Evolutionary conservation across 2,113 vertebrate species (phyloP).

Genomic region (Aphelocoma coerulescens): DNA sequence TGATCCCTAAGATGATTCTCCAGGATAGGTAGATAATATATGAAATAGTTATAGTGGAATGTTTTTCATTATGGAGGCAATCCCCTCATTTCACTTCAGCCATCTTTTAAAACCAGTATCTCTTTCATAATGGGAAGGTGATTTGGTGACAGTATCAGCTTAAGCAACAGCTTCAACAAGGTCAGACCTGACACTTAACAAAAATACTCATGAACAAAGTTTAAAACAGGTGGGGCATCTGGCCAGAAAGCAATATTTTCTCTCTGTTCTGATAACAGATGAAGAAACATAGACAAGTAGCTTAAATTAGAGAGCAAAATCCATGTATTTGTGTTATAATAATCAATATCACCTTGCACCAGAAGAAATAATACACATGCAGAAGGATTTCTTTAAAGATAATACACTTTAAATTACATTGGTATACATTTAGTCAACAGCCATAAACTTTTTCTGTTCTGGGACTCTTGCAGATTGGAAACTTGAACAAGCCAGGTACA

Average conservation of each 20-base stretch:
- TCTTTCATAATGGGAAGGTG: background rate
- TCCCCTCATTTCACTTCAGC: background rate
- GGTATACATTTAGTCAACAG: background rate
- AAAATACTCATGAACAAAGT: background rate
- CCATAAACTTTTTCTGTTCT: background rate
- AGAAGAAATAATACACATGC: background rate
- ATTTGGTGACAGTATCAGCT: background rate
- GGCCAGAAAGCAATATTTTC: background rate
- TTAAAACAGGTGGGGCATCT: background rate
- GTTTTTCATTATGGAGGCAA: background rate
- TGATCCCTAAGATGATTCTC: background rate
- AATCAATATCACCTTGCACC: background rate
- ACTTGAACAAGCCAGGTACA: background rate
- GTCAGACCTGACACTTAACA: background rate
- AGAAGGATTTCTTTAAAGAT: background rate
- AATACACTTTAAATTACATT: background rate
- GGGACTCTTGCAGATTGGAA: background rate
- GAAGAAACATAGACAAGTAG: background rate
- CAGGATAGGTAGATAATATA: background rate
- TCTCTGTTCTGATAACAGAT: background rate
- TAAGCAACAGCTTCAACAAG: background rate
- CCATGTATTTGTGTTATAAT: background rate
- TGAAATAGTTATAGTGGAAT: background rate
- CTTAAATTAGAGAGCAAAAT: background rate
- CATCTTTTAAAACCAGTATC: background rate